These are phyloP conservation scores for Poeciliopsis turrubarensis DNA, from an alignment of 2,113 vertebrate species.

Conservation along the genomic window DNA sequence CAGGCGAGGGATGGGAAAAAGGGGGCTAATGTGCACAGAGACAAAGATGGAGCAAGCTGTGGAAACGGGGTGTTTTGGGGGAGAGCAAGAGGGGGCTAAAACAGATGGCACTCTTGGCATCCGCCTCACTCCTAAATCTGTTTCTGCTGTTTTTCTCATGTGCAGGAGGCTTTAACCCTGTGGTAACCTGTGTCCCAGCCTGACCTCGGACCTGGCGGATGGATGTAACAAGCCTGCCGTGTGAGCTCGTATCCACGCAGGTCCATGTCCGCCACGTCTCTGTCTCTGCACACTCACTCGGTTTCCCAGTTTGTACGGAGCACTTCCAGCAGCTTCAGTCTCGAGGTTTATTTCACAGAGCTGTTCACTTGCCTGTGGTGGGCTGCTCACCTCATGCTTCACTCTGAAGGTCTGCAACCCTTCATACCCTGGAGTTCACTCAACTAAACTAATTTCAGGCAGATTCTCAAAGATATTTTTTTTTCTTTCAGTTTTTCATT, in stretches of 20 bases:
- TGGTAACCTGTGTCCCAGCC: constrained; percentile 76
- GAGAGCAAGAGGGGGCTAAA: constrained; percentile 62
- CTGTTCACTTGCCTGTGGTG: background rate
- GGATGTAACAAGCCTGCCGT: constrained; percentile 52
- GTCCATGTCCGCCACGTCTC: constrained; percentile 33
- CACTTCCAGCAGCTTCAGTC: background rate
- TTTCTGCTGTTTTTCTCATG: constrained; percentile 80
- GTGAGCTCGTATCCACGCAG: constrained; percentile 33
- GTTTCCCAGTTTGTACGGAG: background rate
- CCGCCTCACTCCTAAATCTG: constrained; percentile 76
- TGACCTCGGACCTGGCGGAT: constrained; percentile 66
- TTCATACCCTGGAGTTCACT: no score
- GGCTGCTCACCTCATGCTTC: no score
- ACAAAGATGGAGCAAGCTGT: constrained; percentile 61
- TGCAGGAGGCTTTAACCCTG: constrained; percentile 77
- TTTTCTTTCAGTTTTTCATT: no score
- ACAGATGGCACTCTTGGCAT: constrained; percentile 81
- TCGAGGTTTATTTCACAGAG: background rate
- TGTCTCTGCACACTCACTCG: constrained; percentile 7
- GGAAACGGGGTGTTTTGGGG: constrained; percentile 40
- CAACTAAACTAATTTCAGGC: no score
- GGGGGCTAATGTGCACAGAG: constrained; percentile 56
- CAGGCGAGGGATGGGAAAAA: constrained; percentile 45
- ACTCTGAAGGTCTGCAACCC: no score
- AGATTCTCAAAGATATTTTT: no score